Conservation (phyloP, 2,888 invertebrate genomes). For the Amblyjoppa fuscipennis region DNA sequence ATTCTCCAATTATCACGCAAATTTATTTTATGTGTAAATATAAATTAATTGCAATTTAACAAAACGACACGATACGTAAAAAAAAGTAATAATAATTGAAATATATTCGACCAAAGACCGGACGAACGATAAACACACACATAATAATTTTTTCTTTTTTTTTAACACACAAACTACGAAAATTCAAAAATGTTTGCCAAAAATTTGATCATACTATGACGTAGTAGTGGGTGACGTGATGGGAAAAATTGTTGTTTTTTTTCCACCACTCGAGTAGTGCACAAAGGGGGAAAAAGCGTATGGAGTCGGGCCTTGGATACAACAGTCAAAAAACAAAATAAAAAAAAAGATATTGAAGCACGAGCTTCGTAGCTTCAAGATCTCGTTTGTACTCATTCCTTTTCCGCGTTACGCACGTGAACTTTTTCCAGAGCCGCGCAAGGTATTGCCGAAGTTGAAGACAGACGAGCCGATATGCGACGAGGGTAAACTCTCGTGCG, state of each 20-base stretch:
- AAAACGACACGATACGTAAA: neutral
- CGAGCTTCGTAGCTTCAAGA: slow-evolving; percentile 66
- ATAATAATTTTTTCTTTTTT: neutral
- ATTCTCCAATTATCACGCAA: slow-evolving; percentile 43
- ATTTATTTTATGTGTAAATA: slow-evolving; percentile 19
- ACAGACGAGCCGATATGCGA: slow-evolving; percentile 97
- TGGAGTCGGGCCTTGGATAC: slow-evolving; percentile 76
- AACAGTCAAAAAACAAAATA: slow-evolving; percentile 59
- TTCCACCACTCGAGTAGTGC: slow-evolving; percentile 60
- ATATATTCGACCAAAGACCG: slow-evolving; percentile 62
- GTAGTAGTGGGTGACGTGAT: slow-evolving; percentile 33
- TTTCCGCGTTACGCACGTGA: slow-evolving; percentile 54
- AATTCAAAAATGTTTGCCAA: slow-evolving; percentile 5
- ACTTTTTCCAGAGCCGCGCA: slow-evolving; percentile 92
- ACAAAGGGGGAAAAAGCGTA: slow-evolving; percentile 70
- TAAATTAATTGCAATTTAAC: neutral
- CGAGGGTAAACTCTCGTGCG: slow-evolving; percentile 95
- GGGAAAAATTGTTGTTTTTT: slow-evolving; percentile 31
- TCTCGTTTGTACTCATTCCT: slow-evolving; percentile 47
- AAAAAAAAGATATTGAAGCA: slow-evolving; percentile 52
- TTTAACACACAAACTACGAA: slow-evolving; percentile 3
- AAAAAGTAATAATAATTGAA: slow-evolving; percentile 8
- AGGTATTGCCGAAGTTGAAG: slow-evolving; percentile 94
- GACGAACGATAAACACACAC: slow-evolving; percentile 62
- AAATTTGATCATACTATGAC: slow-evolving; percentile 13